Evolutionary conservation across 1,140 invertebrate species (phyloP).

Genomic region (Trissolcus basalis): DNA sequence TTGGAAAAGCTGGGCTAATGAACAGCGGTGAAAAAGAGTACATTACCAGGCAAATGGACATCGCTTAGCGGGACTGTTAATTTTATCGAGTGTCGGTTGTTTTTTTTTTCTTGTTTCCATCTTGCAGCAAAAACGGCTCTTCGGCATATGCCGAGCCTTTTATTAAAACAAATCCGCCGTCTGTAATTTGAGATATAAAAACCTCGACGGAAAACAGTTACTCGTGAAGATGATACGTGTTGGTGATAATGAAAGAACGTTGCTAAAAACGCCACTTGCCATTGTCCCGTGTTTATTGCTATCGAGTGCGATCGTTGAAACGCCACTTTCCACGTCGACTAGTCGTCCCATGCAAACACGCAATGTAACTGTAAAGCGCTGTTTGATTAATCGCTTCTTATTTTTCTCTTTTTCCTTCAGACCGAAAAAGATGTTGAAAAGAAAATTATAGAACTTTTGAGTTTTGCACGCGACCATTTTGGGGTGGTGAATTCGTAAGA

Average conservation of each 20-base stretch:
- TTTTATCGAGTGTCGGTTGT: conserved; percentile 24
- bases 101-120: conserved; percentile 9
- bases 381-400: conserved; percentile 22
- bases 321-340: conserved; percentile 3
- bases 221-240: conserved; percentile 24
- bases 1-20: conserved; percentile 10
- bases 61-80: conserved; percentile 29
- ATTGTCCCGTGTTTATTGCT: conserved; percentile 32
- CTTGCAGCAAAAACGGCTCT: not conserved
- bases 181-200: conserved; percentile 18
- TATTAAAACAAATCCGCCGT: conserved; percentile 10
- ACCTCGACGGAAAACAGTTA: conserved; percentile 10
- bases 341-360: conserved; percentile 16
- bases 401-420: conserved; percentile 2
- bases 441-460: conserved; percentile 10
- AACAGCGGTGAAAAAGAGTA: conserved; percentile 16
- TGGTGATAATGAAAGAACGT: conserved; percentile 29
- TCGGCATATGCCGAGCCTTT: conserved; percentile 8
- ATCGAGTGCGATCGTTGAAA: conserved; percentile 21
- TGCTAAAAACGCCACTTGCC: conserved; percentile 12
- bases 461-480: conserved; percentile 21
- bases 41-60: conserved; percentile 9
- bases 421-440: conserved; percentile 28
- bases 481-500: conserved; percentile 8
- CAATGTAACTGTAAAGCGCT: conserved; percentile 33